Evolutionary conservation across 2,888 invertebrate species (phyloP), one percentile per base, ranked within the genome.

Genomic region (Opisthograptis luteolata): DNA sequence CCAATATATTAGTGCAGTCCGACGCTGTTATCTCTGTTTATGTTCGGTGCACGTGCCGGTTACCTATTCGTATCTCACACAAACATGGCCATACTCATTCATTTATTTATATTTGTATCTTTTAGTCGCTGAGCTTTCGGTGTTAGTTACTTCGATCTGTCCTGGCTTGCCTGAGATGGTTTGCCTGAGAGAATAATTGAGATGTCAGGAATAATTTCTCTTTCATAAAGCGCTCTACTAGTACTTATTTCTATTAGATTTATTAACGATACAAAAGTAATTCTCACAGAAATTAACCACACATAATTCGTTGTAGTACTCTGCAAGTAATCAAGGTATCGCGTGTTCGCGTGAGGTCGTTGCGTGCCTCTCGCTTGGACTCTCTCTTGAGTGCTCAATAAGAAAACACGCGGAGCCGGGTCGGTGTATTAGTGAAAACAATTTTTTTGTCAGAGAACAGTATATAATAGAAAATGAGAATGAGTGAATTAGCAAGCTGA

Each of bases 331-430:
- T 75, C 78, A 72, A 68, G 72, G 62, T 66, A 70, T 83, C 65
- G 81, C 81, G 78, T 82, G 81, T 62, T 85, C 58, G 84, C 86
- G 83, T 85, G 85, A 56, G 51, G 59, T 66, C 57, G 67, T 85
- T 80, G 87, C 87, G 87, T 87, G 87, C 71, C 54, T 13, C 59
- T 71, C 73, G 69, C 71, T 70, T 64, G 69, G 71, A 69, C 72
- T 74, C 79, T 74, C 79, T 76, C 81, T 81, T 84, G 86, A 88
- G 84, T 79, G 81, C 87, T 87, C 84, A 86, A 84, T 87, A 84
- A 81, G 73, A 70, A 70, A 56, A 48, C 58, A 58, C 55, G 57
- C 41, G 44, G 47, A 36, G 25, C 32, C 9, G 14, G 27, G 45
- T n/a, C n/a, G n/a, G n/a, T n/a, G n/a, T n/a, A n/a, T n/a, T n/a